Base-by-base conservation (phyloP, 2,113 vertebrate genomes). In the Sigmodon hispidus region DNA sequence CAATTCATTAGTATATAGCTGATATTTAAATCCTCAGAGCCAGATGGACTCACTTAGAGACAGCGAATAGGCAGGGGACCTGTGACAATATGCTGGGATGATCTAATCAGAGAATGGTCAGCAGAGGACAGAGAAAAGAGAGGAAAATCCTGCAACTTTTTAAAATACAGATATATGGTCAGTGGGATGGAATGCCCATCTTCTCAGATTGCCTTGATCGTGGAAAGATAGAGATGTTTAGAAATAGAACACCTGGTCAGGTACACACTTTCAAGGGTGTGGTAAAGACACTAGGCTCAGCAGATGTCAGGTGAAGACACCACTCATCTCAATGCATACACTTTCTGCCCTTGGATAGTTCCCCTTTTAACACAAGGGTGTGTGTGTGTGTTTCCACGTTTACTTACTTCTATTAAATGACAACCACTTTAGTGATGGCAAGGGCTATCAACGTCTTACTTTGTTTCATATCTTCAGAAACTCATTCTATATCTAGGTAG, bases 21-120 rank as follows among this genome's bases (percentile, higher is more conserved):
- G 57, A 0, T 73, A 87, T 75, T 96, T 93, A 93, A 95, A 89
- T 90, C 31, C 31, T 77, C 1, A 93, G 52, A 52, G 73, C 57
- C 85, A 90, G 17, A 93, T 73, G 26, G 87, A 31, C 1, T 87
- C 24, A 57, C 19, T 4, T 45, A 83, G 12, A 50, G 40, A 70
- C 17, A 88, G 50, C 52, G 3, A 88, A 61, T 0, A 92, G 55
- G 61, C 50, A 84, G 92, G 57, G 31, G 12, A 80, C 72, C 9
- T 50, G 76, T 6, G 13, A 61, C 26, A 92, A 50, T 19, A 81
- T 52, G 21, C 67, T 87, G 43, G 77, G 17, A 50, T 15, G 31
- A 70, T 59, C 43, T 6, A 57, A 69, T 50, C 8, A 93, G 40
- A 40, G 17, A 69, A 69, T 1, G 7, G 21, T 40, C 16, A 72